phyloP scores from a whole-genome alignment of 2,888 invertebrate genomes.

The Patella ulyssiponensis region DNA sequence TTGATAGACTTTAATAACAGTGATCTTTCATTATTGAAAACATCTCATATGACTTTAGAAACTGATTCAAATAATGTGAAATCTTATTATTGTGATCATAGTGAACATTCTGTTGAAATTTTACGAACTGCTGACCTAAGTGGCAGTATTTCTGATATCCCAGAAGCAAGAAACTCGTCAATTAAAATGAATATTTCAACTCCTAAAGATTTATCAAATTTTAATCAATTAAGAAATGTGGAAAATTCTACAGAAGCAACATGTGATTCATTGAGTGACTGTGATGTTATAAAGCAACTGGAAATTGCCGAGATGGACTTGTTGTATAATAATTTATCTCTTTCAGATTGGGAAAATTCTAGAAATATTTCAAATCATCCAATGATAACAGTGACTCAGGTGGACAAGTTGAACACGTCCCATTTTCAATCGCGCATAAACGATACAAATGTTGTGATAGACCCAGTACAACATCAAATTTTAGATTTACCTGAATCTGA shows the following conservation, averaged over 20 bases:
- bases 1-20: no score
- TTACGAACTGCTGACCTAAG: neutral
- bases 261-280: neutral
- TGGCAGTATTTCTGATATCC: neutral
- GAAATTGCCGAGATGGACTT: no score
- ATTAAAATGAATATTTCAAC: neutral
- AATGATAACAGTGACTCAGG: no score
- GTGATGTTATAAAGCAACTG: neutral
- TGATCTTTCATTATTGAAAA: no score
- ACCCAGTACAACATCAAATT: no score
- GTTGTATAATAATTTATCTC: no score
- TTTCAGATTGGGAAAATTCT: no score
- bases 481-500: slow-evolving; percentile 30
- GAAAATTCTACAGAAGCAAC: neutral
- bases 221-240: neutral
- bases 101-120: neutral
- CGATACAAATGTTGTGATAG: no score
- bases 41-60: neutral
- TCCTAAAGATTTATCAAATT: neutral
- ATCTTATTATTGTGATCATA: neutral
- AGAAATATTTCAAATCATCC: no score
- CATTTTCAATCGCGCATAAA: no score
- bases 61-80: neutral
- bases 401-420: no score
- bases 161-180: neutral